phyloP scores from a whole-genome alignment of 2,797 vertebrate genomes.

The Chromis chromis region DNA sequence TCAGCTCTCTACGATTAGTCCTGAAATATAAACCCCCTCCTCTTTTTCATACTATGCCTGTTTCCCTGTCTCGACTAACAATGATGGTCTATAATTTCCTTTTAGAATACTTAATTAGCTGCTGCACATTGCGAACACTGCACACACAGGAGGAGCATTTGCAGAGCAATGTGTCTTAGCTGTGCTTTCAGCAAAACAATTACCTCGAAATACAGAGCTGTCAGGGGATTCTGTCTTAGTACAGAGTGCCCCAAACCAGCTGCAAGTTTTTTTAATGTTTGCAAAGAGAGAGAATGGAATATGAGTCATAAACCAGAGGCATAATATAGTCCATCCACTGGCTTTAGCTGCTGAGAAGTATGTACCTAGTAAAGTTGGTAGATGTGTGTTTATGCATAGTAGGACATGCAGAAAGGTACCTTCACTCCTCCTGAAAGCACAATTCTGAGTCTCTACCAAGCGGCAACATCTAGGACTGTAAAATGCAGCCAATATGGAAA shows the following conservation, averaged over 20 bases:
- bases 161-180: constrained; percentile 34
- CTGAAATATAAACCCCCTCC: constrained; percentile 24
- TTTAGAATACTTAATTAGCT: constrained; percentile 58
- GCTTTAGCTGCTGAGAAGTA: constrained; percentile 5
- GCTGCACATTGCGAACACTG: constrained; percentile 42
- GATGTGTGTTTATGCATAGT: not conserved
- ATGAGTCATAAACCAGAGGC: constrained; percentile 26
- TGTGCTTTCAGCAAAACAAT: constrained; percentile 58
- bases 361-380: constrained; percentile 8
- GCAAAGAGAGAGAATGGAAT: constrained; percentile 7
- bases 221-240: constrained; percentile 43
- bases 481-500: too few species aligned
- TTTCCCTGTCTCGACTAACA: constrained; percentile 53
- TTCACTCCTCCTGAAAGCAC: not conserved
- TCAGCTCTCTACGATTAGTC: constrained; percentile 27
- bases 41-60: constrained; percentile 24
- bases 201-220: constrained; percentile 45
- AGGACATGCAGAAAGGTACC: not conserved
- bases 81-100: constrained; percentile 67
- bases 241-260: constrained; percentile 35
- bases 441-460: too few species aligned
- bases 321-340: not conserved
- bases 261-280: constrained; percentile 36
- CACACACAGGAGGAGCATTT: constrained; percentile 42
- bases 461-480: too few species aligned